Evolutionary conservation across 2,888 invertebrate genomes (phyloP).

Genomic region (Andrena marginata): DNA sequence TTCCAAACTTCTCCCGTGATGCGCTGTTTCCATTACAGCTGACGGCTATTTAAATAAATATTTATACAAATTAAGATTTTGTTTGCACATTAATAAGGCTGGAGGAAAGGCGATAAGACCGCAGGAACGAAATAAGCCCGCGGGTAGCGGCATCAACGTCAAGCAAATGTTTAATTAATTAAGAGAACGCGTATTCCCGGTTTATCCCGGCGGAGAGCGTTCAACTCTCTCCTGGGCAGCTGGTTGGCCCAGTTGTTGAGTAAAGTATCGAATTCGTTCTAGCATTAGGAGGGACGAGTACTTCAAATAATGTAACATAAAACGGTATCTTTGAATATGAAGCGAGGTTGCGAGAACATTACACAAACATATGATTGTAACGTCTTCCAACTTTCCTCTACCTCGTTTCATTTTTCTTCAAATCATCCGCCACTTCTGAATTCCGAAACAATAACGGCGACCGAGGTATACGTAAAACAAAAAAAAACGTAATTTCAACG

Average conservation of each 20-base stretch:
- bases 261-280: slow-evolving; percentile 12
- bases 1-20: neutral
- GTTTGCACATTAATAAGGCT: slow-evolving; percentile 36
- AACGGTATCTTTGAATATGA: neutral
- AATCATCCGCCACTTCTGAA: neutral
- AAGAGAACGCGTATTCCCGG: slow-evolving; percentile 8
- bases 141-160: neutral
- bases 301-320: neutral
- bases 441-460: neutral
- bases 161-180: slow-evolving; percentile 39
- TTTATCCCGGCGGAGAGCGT: neutral
- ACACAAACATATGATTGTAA: neutral
- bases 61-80: slow-evolving; percentile 41
- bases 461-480: neutral
- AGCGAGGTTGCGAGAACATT: neutral
- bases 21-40: neutral
- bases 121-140: slow-evolving; percentile 30
- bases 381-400: neutral
- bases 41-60: slow-evolving; percentile 41
- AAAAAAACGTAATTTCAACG: slow-evolving; percentile 17
- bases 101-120: neutral
- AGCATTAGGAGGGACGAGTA: neutral
- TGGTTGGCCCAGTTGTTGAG: neutral
- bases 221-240: slow-evolving; percentile 2
- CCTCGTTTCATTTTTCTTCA: neutral